Evolutionary conservation across 1,140 invertebrate species (phyloP).

Genomic region (Papilio helenus): DNA sequence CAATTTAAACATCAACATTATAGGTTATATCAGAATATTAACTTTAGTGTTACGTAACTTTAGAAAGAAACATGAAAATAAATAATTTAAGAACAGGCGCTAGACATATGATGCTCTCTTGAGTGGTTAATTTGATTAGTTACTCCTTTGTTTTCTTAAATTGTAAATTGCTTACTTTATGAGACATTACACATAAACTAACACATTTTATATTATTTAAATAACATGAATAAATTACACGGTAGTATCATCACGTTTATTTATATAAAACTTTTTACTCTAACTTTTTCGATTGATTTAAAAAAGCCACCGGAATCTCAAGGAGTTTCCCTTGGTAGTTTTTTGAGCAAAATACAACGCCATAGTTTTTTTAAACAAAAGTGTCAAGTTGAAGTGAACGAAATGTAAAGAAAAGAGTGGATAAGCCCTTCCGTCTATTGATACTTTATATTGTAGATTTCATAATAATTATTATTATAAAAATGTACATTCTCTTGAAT

Average conservation of each 20-base stretch:
- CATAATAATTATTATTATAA: too few relatives aligned
- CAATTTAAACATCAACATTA: neutral
- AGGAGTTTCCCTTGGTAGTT: constrained; percentile 16
- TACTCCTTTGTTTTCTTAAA: neutral
- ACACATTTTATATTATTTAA: neutral
- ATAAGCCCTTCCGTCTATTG: neutral
- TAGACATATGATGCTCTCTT: neutral
- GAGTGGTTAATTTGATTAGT: neutral
- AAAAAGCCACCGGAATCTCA: constrained; percentile 14
- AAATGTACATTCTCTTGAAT: too few relatives aligned
- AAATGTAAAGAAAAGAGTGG: neutral
- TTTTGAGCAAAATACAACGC: neutral
- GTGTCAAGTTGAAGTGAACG: neutral
- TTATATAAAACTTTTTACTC: constrained; percentile 3
- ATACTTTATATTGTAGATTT: neutral
- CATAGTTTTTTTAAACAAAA: constrained; percentile 9
- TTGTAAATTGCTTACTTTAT: neutral
- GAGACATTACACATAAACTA: neutral
- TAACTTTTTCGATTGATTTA: neutral
- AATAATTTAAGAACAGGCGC: neutral
- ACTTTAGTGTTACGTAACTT: neutral
- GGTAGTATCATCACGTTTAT: neutral
- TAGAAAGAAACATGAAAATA: neutral
- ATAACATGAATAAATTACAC: neutral
- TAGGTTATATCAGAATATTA: neutral